Evolutionary conservation across 2,888 invertebrate species (phyloP).

Genomic region (Cephus nigrinus): DNA sequence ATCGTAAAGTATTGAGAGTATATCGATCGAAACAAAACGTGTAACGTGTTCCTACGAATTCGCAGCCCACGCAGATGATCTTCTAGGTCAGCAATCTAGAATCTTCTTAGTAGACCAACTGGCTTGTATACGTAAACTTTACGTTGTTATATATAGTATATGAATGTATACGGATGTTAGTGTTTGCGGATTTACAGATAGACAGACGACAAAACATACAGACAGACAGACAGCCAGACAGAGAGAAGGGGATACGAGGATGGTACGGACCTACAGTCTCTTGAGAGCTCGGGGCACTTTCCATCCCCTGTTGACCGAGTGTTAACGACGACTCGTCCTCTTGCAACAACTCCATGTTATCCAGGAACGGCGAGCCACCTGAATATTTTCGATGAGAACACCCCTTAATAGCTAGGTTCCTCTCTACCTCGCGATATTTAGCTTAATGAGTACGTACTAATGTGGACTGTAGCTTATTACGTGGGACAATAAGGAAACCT

Average conservation of each 20-base stretch:
- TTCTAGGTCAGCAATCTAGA: constrained; percentile 33
- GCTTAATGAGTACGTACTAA: neutral
- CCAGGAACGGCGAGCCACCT: constrained; percentile 65
- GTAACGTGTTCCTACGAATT: neutral
- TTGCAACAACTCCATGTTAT: constrained; percentile 65
- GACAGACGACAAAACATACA: constrained; percentile 41
- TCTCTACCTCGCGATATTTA: neutral
- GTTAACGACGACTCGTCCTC: constrained; percentile 64
- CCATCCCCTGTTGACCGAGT: constrained; percentile 63
- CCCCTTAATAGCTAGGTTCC: constrained; percentile 9
- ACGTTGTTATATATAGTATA: constrained; percentile 25
- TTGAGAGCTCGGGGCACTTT: constrained; percentile 61
- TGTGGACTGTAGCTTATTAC: neutral
- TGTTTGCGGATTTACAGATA: constrained; percentile 47
- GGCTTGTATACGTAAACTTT: neutral
- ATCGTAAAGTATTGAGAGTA: neutral
- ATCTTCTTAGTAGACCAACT: neutral
- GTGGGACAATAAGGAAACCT: neutral
- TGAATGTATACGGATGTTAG: constrained; percentile 44
- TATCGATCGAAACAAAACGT: neutral
- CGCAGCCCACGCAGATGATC: constrained; percentile 19
- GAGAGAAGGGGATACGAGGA: constrained; percentile 48
- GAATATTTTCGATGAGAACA: constrained; percentile 21
- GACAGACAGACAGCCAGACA: constrained; percentile 50
- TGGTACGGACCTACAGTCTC: constrained; percentile 65